Evolutionary conservation across 1,140 invertebrate genomes (phyloP).

Genomic region (Gonioctena quinquepunctata): DNA sequence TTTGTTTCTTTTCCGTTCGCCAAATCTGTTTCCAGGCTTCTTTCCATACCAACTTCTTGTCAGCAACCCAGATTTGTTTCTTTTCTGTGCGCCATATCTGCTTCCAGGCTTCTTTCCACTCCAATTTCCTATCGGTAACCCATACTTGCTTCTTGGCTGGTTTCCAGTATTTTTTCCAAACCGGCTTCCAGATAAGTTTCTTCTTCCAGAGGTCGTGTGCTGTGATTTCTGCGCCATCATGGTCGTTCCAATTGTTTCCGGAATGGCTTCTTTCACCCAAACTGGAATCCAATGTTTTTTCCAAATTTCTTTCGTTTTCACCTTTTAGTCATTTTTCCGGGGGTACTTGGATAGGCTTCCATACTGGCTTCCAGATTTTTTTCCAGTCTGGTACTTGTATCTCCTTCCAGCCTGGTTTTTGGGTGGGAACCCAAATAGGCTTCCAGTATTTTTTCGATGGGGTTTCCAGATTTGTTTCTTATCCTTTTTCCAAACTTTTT

Average conservation of each 20-base stretch:
- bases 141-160: slow-evolving; percentile 76
- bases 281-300: slow-evolving; percentile 67
- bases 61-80: slow-evolving; percentile 75
- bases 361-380: no score
- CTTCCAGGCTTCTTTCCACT: slow-evolving; percentile 75
- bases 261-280: slow-evolving; percentile 72
- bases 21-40: slow-evolving; percentile 79
- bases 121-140: slow-evolving; percentile 75
- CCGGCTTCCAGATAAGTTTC: slow-evolving; percentile 74
- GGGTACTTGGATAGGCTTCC: no score
- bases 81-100: slow-evolving; percentile 77
- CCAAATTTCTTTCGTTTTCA: no score
- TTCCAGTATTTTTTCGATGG: slow-evolving; percentile 67
- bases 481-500: slow-evolving; percentile 60
- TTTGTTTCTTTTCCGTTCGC: slow-evolving; percentile 75
- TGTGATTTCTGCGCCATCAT: slow-evolving; percentile 71
- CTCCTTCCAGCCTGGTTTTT: slow-evolving; percentile 68
- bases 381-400: slow-evolving; percentile 64
- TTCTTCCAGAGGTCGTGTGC: slow-evolving; percentile 78
- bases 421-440: slow-evolving; percentile 64
- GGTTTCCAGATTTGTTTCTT: slow-evolving; percentile 68
- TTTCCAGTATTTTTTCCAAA: slow-evolving; percentile 75
- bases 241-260: slow-evolving; percentile 74
- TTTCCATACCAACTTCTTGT: slow-evolving; percentile 77
- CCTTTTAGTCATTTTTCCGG: no score